Conservation (phyloP, 2,797 vertebrate species). For the Cercopithecus hamlyni region DNA sequence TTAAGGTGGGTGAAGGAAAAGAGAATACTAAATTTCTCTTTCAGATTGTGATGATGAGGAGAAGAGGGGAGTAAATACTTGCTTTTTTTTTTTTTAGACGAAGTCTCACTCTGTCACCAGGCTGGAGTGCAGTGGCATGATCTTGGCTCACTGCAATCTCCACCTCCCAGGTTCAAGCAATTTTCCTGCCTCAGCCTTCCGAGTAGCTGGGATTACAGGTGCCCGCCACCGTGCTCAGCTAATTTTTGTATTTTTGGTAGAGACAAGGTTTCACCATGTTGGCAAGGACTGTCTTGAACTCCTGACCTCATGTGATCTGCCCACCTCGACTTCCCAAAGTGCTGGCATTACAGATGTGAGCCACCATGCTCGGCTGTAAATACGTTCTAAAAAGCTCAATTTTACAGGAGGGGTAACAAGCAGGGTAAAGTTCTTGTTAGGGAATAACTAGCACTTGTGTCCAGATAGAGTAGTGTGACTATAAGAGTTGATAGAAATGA, state of each 20-base stretch:
- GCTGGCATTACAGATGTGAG: background rate
- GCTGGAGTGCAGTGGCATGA: background rate
- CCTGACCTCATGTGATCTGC: background rate
- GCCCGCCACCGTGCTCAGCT: fast-evolving
- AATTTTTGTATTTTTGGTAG: background rate
- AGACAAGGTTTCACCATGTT: background rate
- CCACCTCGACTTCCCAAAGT: background rate
- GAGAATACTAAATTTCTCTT: background rate
- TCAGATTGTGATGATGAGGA: background rate
- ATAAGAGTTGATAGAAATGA: background rate
- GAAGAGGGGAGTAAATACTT: fast-evolving
- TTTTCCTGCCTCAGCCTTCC: background rate
- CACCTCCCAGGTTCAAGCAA: background rate
- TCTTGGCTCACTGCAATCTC: background rate
- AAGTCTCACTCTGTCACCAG: background rate
- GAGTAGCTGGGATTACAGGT: background rate
- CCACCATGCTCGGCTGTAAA: background rate
- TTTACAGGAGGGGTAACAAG: background rate
- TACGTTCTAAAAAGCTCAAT: background rate
- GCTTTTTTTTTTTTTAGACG: background rate
- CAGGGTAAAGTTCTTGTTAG: background rate
- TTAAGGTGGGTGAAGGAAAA: background rate
- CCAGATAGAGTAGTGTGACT: background rate
- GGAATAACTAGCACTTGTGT: too few relatives aligned
- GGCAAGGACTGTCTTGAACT: fast-evolving